Evolutionary conservation across 92 coral and sea anemone species (phyloP), one percentile per base, ranked within the genome.

Genomic region (Diadumene lineata): DNA sequence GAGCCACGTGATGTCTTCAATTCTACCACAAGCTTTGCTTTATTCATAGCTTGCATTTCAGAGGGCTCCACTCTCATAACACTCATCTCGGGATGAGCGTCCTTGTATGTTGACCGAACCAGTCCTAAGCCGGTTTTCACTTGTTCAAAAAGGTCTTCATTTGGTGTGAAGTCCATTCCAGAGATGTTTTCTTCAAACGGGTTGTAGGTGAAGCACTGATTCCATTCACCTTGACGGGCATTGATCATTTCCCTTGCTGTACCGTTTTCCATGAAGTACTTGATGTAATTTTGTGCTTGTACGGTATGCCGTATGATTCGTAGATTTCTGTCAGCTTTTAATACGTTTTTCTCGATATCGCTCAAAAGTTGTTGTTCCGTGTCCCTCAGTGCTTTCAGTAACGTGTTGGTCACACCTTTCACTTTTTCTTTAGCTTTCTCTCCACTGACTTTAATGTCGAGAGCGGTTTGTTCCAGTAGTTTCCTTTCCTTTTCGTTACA

Each of bases 181-280:
- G 75, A 28, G 44, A 6, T 32, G 46, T 16, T 21, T 53, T 26
- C 17, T 48, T 50, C 33, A 68, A 68, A 25, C 22, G 73, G 24
- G 16, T 68, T 6, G 43, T 44, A 68, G 31, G 34, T 48, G 23
- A 68, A 68, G 23, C 27, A 21, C 22, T 48, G 30, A 26, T 34
- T 25, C 58, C 73, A 64, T 31, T 64, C 23, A 29, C 44, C 43
- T 26, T 66, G 53, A 21, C 43, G 72, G 26, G 43, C 43, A 55
- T 66, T 28, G 50, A 66, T 43, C 72, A 66, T 66, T 32, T 66
- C 72, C 34, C 50, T 66, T 66, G 72, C 72, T 29, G 43, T 43
- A 34, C 72, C 72, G 25, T 48, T 66, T 32, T 66, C 70, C 21
- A 65, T 65, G 48, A 65, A 10, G 46, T 65, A 29, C 18, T 34